Evolutionary conservation across 2,113 vertebrate genomes (phyloP).

Genomic region (Propithecus coquereli): DNA sequence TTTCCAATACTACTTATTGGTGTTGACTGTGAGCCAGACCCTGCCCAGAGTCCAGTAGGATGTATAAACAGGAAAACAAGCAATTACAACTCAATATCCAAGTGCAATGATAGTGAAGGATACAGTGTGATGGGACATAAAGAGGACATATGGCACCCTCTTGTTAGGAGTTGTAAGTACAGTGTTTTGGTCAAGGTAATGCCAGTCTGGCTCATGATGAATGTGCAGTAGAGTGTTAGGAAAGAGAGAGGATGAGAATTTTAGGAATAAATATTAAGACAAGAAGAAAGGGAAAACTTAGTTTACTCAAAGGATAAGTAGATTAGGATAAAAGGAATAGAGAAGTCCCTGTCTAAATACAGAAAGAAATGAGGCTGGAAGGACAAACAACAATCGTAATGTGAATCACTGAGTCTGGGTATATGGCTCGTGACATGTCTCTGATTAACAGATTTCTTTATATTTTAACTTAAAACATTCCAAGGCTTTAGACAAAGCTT

Average conservation of each 20-base stretch:
- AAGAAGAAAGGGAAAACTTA: neutral
- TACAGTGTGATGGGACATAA: too few relatives aligned
- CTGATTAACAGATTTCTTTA: too few relatives aligned
- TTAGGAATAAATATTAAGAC: neutral
- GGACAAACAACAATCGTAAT: neutral
- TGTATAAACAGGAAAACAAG: too few relatives aligned
- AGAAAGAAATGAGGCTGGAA: neutral
- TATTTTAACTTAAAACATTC: too few relatives aligned
- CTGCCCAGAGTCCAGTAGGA: neutral
- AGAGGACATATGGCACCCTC: rapidly evolving
- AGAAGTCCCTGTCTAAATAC: neutral
- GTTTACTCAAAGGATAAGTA: neutral
- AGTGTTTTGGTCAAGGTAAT: too few relatives aligned
- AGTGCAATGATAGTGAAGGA: neutral
- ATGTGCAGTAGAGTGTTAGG: neutral
- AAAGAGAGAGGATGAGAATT: neutral
- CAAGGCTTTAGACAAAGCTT: too few relatives aligned
- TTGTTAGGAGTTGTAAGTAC: neutral
- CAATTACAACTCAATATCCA: neutral
- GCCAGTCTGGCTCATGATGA: neutral
- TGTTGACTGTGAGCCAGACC: neutral
- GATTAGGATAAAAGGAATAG: neutral
- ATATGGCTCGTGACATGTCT: too few relatives aligned
- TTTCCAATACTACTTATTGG: neutral
- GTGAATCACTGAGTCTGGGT: too few relatives aligned